A percentile compares a stretch with the other conserved stretches of the same genome.
Evolutionary conservation across 2,113 vertebrate species (phyloP).

Genomic region (Mystacornis crossleyi): DNA sequence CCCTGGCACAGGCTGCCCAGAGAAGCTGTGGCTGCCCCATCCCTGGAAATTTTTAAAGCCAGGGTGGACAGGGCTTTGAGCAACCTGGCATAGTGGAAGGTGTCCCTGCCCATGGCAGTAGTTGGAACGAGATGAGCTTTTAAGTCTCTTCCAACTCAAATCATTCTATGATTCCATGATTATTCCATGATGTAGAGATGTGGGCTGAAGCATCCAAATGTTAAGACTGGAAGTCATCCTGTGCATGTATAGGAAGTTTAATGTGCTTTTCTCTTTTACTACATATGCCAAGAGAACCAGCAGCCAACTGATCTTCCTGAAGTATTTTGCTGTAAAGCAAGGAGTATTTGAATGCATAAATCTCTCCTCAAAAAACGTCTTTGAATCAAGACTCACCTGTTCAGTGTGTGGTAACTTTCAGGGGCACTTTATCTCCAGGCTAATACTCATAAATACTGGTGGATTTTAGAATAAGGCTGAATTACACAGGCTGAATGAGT

Average conservation of each 20-base stretch:
- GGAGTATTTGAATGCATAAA: not conserved
- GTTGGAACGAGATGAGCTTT: rapidly evolving
- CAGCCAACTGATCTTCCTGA: not conserved
- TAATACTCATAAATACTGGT: not conserved
- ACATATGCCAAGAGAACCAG: not conserved
- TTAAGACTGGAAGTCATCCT: not conserved
- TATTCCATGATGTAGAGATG: not conserved
- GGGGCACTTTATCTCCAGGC: not conserved
- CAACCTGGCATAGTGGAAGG: rapidly evolving
- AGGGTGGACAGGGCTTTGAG: rapidly evolving
- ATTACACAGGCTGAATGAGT: not conserved
- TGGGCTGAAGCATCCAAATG: not conserved
- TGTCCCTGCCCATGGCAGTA: not conserved
- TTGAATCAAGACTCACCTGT: not conserved
- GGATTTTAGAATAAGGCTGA: not conserved
- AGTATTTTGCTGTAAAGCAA: not conserved
- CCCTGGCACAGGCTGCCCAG: not conserved
- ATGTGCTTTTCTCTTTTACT: not conserved
- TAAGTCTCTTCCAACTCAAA: not conserved
- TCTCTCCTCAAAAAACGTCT: not conserved
- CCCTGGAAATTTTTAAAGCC: not conserved
- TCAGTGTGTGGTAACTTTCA: not conserved
- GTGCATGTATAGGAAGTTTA: not conserved
- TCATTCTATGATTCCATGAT: not conserved
- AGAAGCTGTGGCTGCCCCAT: not conserved